Percentiles rank a stretch among this genome's conserved stretches.
Evolutionary conservation across 2,888 invertebrate genomes (phyloP).

Genomic region (Sericinus montela): DNA sequence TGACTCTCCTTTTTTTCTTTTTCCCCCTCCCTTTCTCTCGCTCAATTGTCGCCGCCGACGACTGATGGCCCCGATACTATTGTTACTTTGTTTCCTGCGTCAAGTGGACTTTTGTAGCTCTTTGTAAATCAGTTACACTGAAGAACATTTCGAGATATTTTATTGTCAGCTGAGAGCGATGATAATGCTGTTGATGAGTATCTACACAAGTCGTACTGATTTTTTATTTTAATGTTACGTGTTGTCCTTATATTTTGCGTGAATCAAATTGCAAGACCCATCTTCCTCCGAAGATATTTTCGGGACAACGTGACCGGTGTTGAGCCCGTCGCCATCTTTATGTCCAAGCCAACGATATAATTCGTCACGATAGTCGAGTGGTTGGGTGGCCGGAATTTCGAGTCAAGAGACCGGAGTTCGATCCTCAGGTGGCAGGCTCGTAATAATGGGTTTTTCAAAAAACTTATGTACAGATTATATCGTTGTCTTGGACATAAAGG

Average conservation of each 20-base stretch:
- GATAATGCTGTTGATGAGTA: neutral
- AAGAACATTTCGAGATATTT: conserved; percentile 9
- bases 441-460: too few species aligned
- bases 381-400: too few species aligned
- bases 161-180: neutral
- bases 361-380: too few species aligned
- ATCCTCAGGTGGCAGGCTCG: too few species aligned
- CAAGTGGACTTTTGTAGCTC: conserved; percentile 18
- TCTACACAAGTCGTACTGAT: neutral
- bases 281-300: too few species aligned
- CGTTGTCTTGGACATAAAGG: too few species aligned
- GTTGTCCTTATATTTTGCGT: neutral
- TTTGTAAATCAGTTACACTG: conserved; percentile 19
- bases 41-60: conserved; percentile 30
- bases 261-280: too few species aligned
- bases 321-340: too few species aligned
- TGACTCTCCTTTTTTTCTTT: conserved; percentile 22
- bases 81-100: conserved; percentile 26
- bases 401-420: too few species aligned
- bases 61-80: conserved; percentile 43
- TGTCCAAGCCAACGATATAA: too few species aligned
- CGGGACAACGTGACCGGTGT: too few species aligned
- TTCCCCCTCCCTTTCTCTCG: conserved; percentile 28
- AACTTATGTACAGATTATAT: too few species aligned
- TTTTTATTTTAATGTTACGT: neutral